Conservation (phyloP, 2,797 vertebrate species). For the Glossophaga mutica region DNA sequence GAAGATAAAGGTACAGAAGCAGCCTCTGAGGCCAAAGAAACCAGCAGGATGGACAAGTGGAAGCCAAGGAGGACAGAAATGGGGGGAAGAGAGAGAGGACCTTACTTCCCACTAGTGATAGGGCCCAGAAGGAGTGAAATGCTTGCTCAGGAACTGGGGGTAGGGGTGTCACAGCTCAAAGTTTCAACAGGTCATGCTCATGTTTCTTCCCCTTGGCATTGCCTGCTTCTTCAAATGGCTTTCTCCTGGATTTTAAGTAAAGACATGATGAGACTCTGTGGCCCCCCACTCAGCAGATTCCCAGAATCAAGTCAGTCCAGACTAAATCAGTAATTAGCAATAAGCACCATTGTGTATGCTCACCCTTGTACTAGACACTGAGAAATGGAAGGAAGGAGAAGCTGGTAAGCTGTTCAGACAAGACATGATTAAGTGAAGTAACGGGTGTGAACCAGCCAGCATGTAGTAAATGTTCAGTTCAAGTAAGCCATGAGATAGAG, state of each 20-base stretch:
- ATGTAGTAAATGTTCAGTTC: not conserved
- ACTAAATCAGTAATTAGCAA: not conserved
- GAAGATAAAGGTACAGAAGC: not conserved
- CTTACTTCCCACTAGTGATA: not conserved
- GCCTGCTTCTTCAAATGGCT: not conserved
- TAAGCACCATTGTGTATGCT: not conserved
- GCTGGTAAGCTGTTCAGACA: not conserved
- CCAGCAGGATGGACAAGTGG: not conserved
- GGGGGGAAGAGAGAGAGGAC: no score
- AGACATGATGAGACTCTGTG: not conserved
- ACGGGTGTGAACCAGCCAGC: not conserved
- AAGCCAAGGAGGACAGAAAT: not conserved
- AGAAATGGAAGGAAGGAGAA: not conserved
- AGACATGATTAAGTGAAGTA: not conserved
- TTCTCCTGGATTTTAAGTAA: not conserved
- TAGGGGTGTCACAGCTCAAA: not conserved
- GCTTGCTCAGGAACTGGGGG: not conserved
- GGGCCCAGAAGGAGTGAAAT: not conserved
- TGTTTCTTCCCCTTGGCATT: not conserved
- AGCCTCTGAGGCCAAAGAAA: not conserved
- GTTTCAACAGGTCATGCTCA: not conserved
- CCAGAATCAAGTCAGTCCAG: not conserved
- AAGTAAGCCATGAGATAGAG: not conserved
- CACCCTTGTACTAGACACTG: not conserved
- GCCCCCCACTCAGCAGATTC: not conserved